A percentile compares a stretch with the other conserved stretches of the same genome.
Conservation (phyloP, 1,140 invertebrate genomes). For the Stegodyphus dumicola region DNA sequence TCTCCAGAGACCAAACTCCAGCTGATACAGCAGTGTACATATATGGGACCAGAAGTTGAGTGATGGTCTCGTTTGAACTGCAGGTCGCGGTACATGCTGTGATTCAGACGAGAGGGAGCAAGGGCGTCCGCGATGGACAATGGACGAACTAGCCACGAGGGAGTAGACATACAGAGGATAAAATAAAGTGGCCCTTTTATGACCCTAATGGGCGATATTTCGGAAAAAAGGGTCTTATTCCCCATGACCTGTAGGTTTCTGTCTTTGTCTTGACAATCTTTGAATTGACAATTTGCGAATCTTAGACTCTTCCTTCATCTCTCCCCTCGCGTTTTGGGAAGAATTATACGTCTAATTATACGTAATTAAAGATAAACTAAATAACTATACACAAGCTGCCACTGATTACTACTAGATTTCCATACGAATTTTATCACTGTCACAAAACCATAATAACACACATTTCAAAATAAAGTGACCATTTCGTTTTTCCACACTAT, state of each 20-base stretch:
- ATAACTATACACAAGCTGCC: too few relatives aligned
- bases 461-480: too few relatives aligned
- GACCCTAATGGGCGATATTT: conserved; percentile 47
- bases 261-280: conserved; percentile 39
- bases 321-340: too few relatives aligned
- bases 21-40: not conserved
- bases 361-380: too few relatives aligned
- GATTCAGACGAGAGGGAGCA: not conserved
- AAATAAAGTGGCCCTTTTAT: conserved; percentile 55
- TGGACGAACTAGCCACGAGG: conserved; percentile 17
- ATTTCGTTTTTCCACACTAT: too few relatives aligned
- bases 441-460: too few relatives aligned
- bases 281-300: not conserved
- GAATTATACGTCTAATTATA: too few relatives aligned
- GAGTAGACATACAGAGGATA: conserved; percentile 20
- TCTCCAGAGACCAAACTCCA: conserved; percentile 12
- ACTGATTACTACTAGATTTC: too few relatives aligned
- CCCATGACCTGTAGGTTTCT: conserved; percentile 8
- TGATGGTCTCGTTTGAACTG: conserved; percentile 41
- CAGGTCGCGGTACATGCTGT: conserved; percentile 33
- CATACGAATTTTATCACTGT: too few relatives aligned
- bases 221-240: conserved; percentile 22
- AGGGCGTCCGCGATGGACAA: conserved; percentile 39
- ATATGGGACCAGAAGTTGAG: conserved; percentile 34
- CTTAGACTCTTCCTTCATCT: too few relatives aligned